A percentile compares a stretch with the other conserved stretches of the same genome.
Conservation (phyloP, 2,888 invertebrate species). For the Tiliacea aurago region DNA sequence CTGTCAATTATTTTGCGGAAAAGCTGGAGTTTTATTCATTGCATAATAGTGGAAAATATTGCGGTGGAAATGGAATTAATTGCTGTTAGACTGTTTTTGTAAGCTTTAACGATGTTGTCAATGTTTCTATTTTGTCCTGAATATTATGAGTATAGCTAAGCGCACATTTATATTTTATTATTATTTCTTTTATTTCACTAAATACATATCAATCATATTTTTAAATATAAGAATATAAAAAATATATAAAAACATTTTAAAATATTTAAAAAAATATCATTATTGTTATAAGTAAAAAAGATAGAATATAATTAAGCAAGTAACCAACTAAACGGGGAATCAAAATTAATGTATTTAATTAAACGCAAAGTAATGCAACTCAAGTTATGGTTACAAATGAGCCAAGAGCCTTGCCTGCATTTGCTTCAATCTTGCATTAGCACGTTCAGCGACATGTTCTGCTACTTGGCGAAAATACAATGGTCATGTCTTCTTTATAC, state of each 20-base stretch:
- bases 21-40: not conserved
- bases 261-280: too few relatives aligned
- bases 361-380: not conserved
- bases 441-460: not conserved
- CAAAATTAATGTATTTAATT: not conserved
- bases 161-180: not conserved
- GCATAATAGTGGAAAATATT: not conserved
- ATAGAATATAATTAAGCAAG: not conserved
- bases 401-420: not conserved
- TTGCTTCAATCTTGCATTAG: slow-evolving; percentile 12
- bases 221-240: too few relatives aligned
- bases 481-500: not conserved
- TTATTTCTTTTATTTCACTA: too few relatives aligned
- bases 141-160: not conserved
- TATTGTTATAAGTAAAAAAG: not conserved
- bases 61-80: not conserved
- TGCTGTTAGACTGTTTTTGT: not conserved
- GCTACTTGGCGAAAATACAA: slow-evolving; percentile 5
- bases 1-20: slow-evolving; percentile 33
- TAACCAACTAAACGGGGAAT: not conserved
- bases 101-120: not conserved
- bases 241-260: too few relatives aligned
- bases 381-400: not conserved
- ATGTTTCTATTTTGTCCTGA: not conserved
- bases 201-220: too few relatives aligned